phyloP scores from a whole-genome alignment of 2,888 invertebrate genomes.

The Phytoseiulus persimilis region DNA sequence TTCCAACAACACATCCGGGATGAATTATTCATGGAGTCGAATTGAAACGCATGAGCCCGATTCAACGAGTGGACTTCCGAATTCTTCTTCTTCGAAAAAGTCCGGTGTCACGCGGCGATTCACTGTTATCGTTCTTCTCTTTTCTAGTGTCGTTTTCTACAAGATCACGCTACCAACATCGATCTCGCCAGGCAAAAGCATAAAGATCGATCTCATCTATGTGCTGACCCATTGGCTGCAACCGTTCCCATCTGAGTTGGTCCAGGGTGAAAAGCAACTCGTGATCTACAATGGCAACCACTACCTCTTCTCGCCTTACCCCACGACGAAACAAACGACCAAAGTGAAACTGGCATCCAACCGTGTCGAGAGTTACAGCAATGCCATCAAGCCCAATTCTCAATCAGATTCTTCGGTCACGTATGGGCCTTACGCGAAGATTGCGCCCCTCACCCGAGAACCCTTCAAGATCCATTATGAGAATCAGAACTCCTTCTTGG shows the following conservation, averaged over 20 bases:
- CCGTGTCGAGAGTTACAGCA: conserved; percentile 71
- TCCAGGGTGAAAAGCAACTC: conserved; percentile 86
- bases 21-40: neutral
- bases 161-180: conserved; percentile 22
- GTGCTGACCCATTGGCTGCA: conserved; percentile 66
- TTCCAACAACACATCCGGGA: conserved; percentile 11
- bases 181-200: conserved; percentile 41
- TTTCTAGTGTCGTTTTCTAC: conserved; percentile 23
- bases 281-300: conserved; percentile 77
- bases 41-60: neutral
- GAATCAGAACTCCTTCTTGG: conserved; percentile 89
- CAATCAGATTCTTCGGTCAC: conserved; percentile 69
- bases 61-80: neutral
- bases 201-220: conserved; percentile 58
- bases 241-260: conserved; percentile 78
- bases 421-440: conserved; percentile 79
- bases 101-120: neutral
- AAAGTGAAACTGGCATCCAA: conserved; percentile 66
- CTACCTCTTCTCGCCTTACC: conserved; percentile 74
- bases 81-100: neutral
- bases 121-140: neutral
- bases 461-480: conserved; percentile 75
- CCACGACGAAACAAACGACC: conserved; percentile 69
- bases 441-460: conserved; percentile 55
- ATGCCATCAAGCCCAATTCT: conserved; percentile 64